A percentile compares a stretch with the other conserved stretches of the same genome.
phyloP scores from a whole-genome alignment of 2,888 invertebrate species.

The Oithona nana region DNA sequence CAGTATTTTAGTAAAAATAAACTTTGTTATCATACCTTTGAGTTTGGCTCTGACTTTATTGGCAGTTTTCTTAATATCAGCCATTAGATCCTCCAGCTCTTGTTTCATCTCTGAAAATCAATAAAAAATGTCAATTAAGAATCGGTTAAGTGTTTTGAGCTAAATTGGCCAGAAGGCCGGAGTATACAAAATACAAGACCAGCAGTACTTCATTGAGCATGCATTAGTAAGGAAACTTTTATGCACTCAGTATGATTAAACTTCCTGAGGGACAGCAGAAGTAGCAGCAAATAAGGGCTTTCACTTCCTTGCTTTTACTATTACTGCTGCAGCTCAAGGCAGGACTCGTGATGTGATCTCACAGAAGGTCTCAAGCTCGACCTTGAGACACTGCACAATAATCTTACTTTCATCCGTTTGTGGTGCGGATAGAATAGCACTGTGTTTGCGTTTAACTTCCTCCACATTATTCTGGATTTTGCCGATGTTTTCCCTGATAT shows the following conservation, averaged over 20 bases:
- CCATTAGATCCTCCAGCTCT: constrained; percentile 99
- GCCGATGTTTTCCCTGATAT: constrained; percentile 99
- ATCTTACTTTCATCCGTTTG: constrained; percentile 97
- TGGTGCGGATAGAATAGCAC: constrained; percentile 93
- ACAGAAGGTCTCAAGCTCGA: background rate
- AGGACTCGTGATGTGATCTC: no score
- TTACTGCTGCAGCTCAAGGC: no score
- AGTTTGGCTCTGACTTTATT: constrained; percentile 99
- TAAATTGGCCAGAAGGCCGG: background rate
- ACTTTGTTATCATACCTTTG: constrained; percentile 46
- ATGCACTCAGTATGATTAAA: no score
- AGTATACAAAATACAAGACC: background rate
- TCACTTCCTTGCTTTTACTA: background rate
- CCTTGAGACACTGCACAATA: no score
- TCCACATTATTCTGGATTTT: constrained; percentile 98
- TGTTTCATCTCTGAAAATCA: constrained; percentile 77
- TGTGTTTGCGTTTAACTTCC: constrained; percentile 99
- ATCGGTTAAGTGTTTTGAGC: background rate
- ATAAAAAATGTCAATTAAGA: constrained; percentile 18
- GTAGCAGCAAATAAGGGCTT: constrained; percentile 10
- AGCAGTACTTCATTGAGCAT: constrained; percentile 7
- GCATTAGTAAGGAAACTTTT: no score
- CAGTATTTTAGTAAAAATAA: no score
- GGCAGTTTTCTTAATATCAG: constrained; percentile 99
- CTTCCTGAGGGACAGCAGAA: no score